phyloP scores from a whole-genome alignment of 2,113 vertebrate species.

The Elaphurus davidianus region DNA sequence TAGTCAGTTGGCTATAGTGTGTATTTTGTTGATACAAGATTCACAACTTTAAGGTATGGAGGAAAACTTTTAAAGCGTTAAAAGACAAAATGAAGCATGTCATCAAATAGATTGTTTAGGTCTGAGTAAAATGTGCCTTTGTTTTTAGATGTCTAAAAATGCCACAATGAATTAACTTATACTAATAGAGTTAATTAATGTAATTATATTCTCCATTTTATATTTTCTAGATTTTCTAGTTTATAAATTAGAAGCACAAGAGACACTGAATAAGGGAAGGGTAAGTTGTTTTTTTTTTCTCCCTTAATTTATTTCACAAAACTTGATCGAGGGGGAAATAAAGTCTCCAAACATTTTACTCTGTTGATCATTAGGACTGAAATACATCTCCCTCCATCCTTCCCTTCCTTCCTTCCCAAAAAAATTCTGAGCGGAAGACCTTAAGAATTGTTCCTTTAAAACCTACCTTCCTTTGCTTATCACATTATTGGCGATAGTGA shows the following conservation, averaged over 20 bases:
- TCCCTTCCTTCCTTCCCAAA: neutral
- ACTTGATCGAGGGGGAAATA: neutral
- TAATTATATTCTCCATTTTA: slow-evolving; percentile 38
- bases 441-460: neutral
- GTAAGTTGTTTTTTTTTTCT: slow-evolving; percentile 80
- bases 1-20: neutral
- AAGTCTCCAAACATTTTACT: neutral
- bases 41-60: neutral
- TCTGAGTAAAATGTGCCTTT: neutral
- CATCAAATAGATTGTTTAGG: neutral
- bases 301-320: neutral
- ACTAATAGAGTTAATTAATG: neutral
- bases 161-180: neutral
- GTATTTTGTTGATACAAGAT: neutral
- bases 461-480: neutral
- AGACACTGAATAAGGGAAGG: slow-evolving; percentile 97
- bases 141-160: neutral
- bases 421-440: neutral
- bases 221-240: slow-evolving; percentile 91
- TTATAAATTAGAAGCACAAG: slow-evolving; percentile 96
- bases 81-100: neutral
- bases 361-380: neutral
- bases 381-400: neutral
- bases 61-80: neutral
- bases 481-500: neutral